Evolutionary conservation across 2,888 invertebrate genomes (phyloP), one percentile per base, ranked within the genome.

Genomic region (Drosophila recens): DNA sequence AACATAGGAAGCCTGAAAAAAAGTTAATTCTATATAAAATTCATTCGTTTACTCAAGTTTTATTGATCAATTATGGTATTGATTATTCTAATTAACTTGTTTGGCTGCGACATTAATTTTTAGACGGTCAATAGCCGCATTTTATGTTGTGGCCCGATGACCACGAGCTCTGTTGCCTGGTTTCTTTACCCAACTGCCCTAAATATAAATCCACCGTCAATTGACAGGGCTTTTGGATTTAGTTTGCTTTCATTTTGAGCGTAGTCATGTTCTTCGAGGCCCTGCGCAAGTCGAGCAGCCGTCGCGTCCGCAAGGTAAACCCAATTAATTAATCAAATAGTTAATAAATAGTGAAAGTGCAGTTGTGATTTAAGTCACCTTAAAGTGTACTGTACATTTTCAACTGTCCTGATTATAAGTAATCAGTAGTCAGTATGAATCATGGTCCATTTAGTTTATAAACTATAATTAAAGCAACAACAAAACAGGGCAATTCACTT

Each of bases 231-330:
- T 48, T 27, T 17, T 15, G 13, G 59, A 2, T 49, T 90, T 70
- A 84, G 84, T 84, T 73, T 36, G 51, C 54, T 90, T 90, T 82
- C 67, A 61, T 58, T 69, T 82, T 73, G 89, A 57, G 67, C 53
- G 58, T 52, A 69, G 87, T 57, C 42, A 84, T 90, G 90, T 90
- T 88, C 89, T 72, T 88, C 15, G 68, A 51, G 70, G 61, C 64
- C 58, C 54, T 67, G 70, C 80, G 87, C 64, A 74, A 59, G 64
- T 62, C 72, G 48, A 68, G 69, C 57, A 72, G 69, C 52, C 70
- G 61, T 68, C 68, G 67, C 33, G 66, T 67, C 40, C 75, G 71
- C 66, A 86, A 72, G 89, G 84, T 84, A 52, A 57, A 43, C 15
- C 10, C 45, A 61, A 54, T 67, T 59, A 58, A 48, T 54, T 27